Evolutionary conservation across 2,797 vertebrate genomes (phyloP), one percentile per base, ranked within the genome.

Genomic region (Xenopus petersii): DNA sequence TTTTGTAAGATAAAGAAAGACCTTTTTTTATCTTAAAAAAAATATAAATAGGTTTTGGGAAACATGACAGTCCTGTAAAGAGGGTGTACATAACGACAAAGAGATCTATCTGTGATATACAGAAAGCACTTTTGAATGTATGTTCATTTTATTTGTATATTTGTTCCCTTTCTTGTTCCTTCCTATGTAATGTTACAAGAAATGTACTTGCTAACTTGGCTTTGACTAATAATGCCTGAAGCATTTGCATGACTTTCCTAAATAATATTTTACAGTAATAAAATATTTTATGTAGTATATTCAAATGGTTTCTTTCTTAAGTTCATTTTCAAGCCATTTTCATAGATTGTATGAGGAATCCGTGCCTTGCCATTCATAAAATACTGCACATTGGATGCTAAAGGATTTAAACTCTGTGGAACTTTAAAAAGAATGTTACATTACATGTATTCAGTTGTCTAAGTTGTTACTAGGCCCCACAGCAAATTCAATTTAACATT

Each of bases 91-190:
- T 79, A 79, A 30, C 26, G 61, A 10, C 17, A 15, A 69, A 17
- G 24, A 46, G 16, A 46, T 66, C 47, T 48, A 21, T 55, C 9
- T 47, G 13, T 12, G 21, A 58, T 69, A 5, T 9, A 64, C 24
- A 59, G 10, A 68, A 78, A 79, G 77, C 77, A 79, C 77, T 74
- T 78, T 73, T 63, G 36, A 21, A 51, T 79, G 61, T 74, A 65
- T 70, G 36, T 70, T 70, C 58, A 60, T 69, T 58, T 69, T 56
- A 60, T 24, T 6, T 79, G 77, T 74, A 73, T 64, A 70, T 68
- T 72, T 26, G 30, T 24, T 33, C 49, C 7, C 33, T 62, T 62
- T 56, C 26, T 71, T 70, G 60, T 74, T 47, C 10, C 54, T 66
- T 70, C 21, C 10, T 51, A 59, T 59, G 10, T 76, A 55, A 59